phyloP scores from a whole-genome alignment of 2,113 vertebrate species.

The Ictidomys tridecemlineatus region DNA sequence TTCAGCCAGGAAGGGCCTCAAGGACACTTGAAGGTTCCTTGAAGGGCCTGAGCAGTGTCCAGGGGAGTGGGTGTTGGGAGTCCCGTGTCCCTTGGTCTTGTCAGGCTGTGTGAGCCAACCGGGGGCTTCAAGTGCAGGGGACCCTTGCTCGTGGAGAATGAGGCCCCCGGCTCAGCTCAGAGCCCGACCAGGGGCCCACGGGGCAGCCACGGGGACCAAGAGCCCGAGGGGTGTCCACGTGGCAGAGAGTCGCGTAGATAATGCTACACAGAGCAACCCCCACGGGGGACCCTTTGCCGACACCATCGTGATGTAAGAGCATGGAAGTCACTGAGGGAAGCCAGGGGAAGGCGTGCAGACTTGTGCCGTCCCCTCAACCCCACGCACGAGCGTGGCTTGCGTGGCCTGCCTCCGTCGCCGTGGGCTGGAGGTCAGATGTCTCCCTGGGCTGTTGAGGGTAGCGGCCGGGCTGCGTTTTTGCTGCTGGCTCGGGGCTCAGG shows the following conservation, averaged over 20 bases:
- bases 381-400: rapidly evolving
- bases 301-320: no score
- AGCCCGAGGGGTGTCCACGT: rapidly evolving
- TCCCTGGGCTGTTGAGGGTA: not conserved
- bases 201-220: no score
- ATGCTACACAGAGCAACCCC: rapidly evolving
- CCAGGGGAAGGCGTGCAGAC: rapidly evolving
- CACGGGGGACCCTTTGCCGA: not conserved
- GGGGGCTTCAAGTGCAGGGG: not conserved
- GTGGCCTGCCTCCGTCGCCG: rapidly evolving
- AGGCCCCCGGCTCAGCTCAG: no score
- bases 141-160: not conserved
- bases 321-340: no score
- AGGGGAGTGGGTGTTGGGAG: rapidly evolving
- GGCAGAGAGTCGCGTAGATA: rapidly evolving
- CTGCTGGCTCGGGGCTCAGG: not conserved
- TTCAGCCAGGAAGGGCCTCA: not conserved
- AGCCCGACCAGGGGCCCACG: no score
- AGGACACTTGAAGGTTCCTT: no score
- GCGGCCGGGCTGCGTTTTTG: not conserved
- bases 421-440: not conserved
- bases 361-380: rapidly evolving
- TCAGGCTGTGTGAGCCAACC: no score
- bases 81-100: not conserved
- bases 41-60: not conserved